Base-by-base conservation (phyloP, 2,797 vertebrate genomes). In the Gobio occitaniae region DNA sequence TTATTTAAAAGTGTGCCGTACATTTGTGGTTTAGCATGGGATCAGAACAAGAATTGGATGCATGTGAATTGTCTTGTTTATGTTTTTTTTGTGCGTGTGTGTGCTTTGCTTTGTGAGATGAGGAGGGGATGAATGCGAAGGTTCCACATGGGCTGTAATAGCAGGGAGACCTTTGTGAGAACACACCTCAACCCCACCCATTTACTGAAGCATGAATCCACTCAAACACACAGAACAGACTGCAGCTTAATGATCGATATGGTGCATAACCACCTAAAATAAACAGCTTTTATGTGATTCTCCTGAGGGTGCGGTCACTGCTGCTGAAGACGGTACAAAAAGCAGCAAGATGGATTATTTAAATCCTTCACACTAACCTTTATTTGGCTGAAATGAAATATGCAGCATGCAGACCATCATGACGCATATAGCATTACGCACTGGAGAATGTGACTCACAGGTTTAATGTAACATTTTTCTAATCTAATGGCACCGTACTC, bases 171-270 rank as follows among this genome's bases (percentile, higher is more conserved):
- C 56, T 74, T 72, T 80, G 68, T 74, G 16, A 78, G 44, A 78
- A 63, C 77, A 70, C 59, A 78, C 76, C 48, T 68, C 72, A 82
- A 69, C 78, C 68, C 81, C 83, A 86, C 85, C 84, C 75, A 61
- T 47, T 25, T 41, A 48, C 6, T 56, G 56, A 61, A 78, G 38
- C 75, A 70, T 68, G 12, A 75, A 25, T 19, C 13, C 75, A 83
- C 76, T 77, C 25, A 68, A 41, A 80, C 25, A 44, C 32, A 82
- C 12, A 61, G 50, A 76, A 68, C 54, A 65, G 36, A 56, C 70
- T 66, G 66, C 29, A 13, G 59, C 4, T 61, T 86, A 78, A 86
- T 86, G 61, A 86, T 77, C 69, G 59, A 47, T 71, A 48, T 78
- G 59, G 76, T 79, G 36, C 4, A 54, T 79, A 56, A 78, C 66